Base-by-base conservation (phyloP, 2,113 vertebrate genomes). In the Toxotes jaculatrix region DNA sequence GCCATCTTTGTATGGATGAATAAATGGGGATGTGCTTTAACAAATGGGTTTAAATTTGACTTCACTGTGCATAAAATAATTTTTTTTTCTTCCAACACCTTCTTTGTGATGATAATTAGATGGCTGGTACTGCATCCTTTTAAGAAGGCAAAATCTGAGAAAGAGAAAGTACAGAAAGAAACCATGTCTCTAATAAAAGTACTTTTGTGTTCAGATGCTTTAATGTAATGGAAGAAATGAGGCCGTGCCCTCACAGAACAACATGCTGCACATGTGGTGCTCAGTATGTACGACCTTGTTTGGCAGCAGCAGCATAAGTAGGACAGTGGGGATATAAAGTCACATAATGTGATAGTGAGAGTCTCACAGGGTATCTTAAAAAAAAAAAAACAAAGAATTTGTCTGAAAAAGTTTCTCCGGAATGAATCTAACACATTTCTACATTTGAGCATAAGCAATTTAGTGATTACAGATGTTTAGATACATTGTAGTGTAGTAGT, bases 321-420 rank as follows among this genome's bases (percentile, higher is more conserved):
- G 73, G 38, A 68, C 62, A 68, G 62, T 31, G 70, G 42, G 17
- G 27, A 77, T 59, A 49, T 10, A 74, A 68, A 32, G 57, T 86
- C 77, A 4, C 16, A n/a, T 83, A 74, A 83, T 9, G 51, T 53
- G 6, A 55, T 8, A 55, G 21, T 21, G 21, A 53, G 9, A 55
- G 11, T 9, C n/a, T n/a, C 11, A 49, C 45, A 17, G 17, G 14
- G 17, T 49, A 49, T 16, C 45, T 19, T 49, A 17, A 16, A 49
- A 19, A 49, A 3, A 4, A 55, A 21, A 21, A 21, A 21, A 21
- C 5, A 17, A 47, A 14, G 1, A 8, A 40, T 40, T 40, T 40
- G 3, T 43, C 10, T 43, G 10, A 11, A 43, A 12, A 43, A 8
- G 17, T 51, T 7, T 51, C 9, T 2, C 1, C 5, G 7, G 47